Conservation (phyloP, 1,140 invertebrate genomes). For the Cataglyphis hispanica region DNA sequence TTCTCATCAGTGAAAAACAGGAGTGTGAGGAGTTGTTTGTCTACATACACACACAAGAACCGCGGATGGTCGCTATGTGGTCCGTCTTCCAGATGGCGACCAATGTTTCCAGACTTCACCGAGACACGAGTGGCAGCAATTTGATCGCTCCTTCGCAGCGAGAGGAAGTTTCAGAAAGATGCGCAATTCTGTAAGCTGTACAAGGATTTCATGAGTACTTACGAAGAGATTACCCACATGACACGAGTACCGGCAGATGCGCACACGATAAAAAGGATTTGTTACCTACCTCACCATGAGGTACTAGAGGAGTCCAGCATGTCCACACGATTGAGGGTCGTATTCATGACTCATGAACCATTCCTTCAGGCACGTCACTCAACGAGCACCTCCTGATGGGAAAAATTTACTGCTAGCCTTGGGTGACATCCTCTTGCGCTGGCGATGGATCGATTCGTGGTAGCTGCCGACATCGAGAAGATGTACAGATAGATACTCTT, state of each 20-base stretch:
- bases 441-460: neutral
- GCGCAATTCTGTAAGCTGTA: neutral
- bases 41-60: neutral
- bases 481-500: slow-evolving; percentile 18
- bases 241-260: neutral
- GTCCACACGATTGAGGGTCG: neutral
- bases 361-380: neutral
- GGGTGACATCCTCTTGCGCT: neutral
- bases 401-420: neutral
- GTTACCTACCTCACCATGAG: neutral
- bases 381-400: neutral
- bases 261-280: neutral
- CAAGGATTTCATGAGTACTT: neutral
- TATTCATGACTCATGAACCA: neutral
- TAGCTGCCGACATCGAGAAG: neutral
- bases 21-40: neutral
- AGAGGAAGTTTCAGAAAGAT: neutral
- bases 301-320: neutral
- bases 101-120: neutral
- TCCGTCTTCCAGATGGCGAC: neutral
- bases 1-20: neutral
- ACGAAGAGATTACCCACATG: too few species aligned
- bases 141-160: neutral
- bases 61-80: neutral
- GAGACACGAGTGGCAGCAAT: neutral